Percentiles rank a stretch among this genome's conserved stretches.
Conservation (phyloP, 2,113 vertebrate genomes). For the Ranitomeya variabilis region DNA sequence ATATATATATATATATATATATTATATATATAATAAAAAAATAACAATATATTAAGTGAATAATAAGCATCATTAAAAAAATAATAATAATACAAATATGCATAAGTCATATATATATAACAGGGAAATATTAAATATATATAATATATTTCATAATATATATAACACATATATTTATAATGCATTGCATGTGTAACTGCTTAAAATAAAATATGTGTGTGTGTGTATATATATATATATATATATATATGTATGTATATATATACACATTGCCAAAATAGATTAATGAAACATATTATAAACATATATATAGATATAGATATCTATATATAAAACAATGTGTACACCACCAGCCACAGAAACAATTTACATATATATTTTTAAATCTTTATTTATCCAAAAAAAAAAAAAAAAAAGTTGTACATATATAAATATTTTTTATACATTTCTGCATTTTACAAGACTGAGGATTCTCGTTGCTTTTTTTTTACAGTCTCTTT, state of each 20-base stretch:
- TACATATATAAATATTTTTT: conserved; percentile 99
- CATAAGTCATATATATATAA: background rate
- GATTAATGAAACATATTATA: too few relatives aligned
- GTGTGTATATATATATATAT: conserved; percentile 20
- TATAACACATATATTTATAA: too few relatives aligned
- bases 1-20: conserved; percentile 45
- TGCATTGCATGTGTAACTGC: too few relatives aligned
- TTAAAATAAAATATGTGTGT: background rate
- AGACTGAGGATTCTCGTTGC: conserved; percentile 94
- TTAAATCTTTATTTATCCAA: conserved; percentile 65
- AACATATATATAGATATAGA: too few relatives aligned
- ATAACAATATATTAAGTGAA: background rate
- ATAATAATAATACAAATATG: background rate
- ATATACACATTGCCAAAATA: background rate
- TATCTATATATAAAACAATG: background rate
- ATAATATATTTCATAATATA: too few relatives aligned
- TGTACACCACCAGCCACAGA: background rate
- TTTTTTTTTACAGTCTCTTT: conserved; percentile 59
- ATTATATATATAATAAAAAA: conserved; percentile 3
- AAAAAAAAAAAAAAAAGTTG: conserved; percentile 78
- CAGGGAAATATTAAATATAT: too few relatives aligned
- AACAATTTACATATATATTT: conserved; percentile 57
- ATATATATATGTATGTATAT: background rate
- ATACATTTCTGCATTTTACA: conserved; percentile 94
- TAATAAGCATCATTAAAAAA: too few relatives aligned